Conservation (phyloP, 2,888 invertebrate genomes). For the Ennomos erosarius region DNA sequence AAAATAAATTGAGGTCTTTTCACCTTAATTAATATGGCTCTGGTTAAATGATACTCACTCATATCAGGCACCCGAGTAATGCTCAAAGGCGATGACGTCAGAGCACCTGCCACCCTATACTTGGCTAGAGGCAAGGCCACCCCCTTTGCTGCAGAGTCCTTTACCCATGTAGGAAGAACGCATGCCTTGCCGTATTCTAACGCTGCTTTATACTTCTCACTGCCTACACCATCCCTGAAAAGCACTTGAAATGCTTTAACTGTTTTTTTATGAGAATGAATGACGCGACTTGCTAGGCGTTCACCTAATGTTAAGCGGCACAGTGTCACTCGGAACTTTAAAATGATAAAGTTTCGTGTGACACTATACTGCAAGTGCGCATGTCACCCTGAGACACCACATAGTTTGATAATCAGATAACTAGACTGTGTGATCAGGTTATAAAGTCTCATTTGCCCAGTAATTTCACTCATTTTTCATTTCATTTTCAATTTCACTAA, state of each 20-base stretch:
- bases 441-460: too few relatives aligned
- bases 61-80: slow-evolving; percentile 74
- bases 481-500: too few relatives aligned
- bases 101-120: slow-evolving; percentile 85
- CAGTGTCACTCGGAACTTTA: too few relatives aligned
- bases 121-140: slow-evolving; percentile 87
- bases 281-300: too few relatives aligned
- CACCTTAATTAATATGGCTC: background rate
- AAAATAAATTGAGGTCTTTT: background rate
- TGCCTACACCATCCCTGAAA: slow-evolving; percentile 85
- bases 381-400: too few relatives aligned
- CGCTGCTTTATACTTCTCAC: slow-evolving; percentile 90
- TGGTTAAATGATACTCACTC: slow-evolving; percentile 60
- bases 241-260: background rate
- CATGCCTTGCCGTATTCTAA: slow-evolving; percentile 85
- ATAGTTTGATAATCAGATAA: too few relatives aligned
- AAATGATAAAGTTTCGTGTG: too few relatives aligned
- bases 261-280: too few relatives aligned
- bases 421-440: too few relatives aligned
- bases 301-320: too few relatives aligned
- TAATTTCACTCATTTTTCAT: too few relatives aligned
- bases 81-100: slow-evolving; percentile 90
- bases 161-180: slow-evolving; percentile 91
- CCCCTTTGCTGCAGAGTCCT: slow-evolving; percentile 90
- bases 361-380: too few relatives aligned